Conservation (phyloP, 2,888 invertebrate species). For the Microctonus aethiopoides region DNA sequence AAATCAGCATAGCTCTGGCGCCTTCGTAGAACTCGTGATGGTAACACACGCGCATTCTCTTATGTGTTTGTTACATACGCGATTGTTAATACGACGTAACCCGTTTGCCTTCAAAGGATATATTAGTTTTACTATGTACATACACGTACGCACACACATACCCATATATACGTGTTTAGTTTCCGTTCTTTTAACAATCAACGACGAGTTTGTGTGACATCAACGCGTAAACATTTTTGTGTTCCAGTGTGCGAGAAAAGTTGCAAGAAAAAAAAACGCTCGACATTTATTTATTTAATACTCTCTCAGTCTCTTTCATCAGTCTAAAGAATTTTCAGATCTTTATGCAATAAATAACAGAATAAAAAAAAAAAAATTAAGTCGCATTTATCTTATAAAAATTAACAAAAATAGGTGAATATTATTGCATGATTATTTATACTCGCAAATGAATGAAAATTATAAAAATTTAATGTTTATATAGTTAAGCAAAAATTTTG, state of each 20-base stretch:
- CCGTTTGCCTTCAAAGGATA: conserved; percentile 10
- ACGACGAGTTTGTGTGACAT: background rate
- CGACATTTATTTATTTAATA: background rate
- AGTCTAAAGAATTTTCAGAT: too few species aligned
- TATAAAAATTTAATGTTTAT: too few species aligned
- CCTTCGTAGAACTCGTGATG: conserved; percentile 8
- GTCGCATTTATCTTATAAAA: too few species aligned
- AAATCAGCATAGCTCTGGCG: conserved; percentile 20
- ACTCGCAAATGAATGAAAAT: too few species aligned
- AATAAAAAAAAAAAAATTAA: too few species aligned
- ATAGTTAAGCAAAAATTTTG: too few species aligned
- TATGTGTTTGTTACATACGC: background rate
- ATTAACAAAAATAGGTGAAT: too few species aligned
- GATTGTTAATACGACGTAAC: background rate
- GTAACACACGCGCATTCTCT: background rate
- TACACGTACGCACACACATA: too few species aligned
- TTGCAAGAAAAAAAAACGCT: background rate
- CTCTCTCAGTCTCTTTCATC: too few species aligned
- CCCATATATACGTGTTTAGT: too few species aligned
- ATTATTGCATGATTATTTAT: too few species aligned
- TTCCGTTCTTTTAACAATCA: background rate
- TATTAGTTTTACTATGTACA: background rate
- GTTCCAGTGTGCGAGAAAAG: background rate
- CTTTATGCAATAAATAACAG: too few species aligned
- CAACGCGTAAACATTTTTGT: background rate